Evolutionary conservation across 2,888 invertebrate species (phyloP).

Genomic region (Phasia obesa): DNA sequence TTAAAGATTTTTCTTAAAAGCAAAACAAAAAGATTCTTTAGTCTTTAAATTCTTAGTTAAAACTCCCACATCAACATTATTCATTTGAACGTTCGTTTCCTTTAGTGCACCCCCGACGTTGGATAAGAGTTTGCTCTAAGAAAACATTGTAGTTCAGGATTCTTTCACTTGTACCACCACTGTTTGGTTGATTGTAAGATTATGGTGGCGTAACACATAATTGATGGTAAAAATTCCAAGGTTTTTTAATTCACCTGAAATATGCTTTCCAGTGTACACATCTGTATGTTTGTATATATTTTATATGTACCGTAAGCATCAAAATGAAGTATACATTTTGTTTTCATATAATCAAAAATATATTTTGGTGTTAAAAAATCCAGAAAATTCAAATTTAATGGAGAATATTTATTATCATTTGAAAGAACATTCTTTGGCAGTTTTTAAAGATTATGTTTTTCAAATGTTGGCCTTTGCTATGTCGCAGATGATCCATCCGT

Average conservation of each 20-base stretch:
- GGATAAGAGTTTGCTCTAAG: not conserved
- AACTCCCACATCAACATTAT: constrained; percentile 33
- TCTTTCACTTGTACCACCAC: constrained; percentile 3
- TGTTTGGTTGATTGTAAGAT: constrained; percentile 30
- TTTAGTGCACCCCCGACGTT: not conserved
- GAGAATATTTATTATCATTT: too few relatives aligned
- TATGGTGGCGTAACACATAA: constrained; percentile 59
- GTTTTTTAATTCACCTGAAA: constrained; percentile 62
- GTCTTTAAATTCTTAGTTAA: constrained; percentile 29
- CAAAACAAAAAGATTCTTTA: constrained; percentile 20
- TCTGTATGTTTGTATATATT: not conserved
- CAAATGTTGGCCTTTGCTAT: too few relatives aligned
- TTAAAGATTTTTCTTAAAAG: constrained; percentile 41
- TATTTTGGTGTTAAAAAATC: too few relatives aligned
- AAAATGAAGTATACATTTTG: too few relatives aligned
- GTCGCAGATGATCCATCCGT: too few relatives aligned
- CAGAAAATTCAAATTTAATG: too few relatives aligned
- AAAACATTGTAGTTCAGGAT: not conserved
- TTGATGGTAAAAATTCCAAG: constrained; percentile 61
- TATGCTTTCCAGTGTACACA: constrained; percentile 25
- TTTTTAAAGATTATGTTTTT: too few relatives aligned
- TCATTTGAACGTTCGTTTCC: constrained; percentile 8
- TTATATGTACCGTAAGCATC: too few relatives aligned
- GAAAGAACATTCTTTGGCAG: too few relatives aligned
- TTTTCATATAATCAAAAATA: too few relatives aligned